phyloP scores from a whole-genome alignment of 2,888 invertebrate species.

The Uloborus plumipes region DNA sequence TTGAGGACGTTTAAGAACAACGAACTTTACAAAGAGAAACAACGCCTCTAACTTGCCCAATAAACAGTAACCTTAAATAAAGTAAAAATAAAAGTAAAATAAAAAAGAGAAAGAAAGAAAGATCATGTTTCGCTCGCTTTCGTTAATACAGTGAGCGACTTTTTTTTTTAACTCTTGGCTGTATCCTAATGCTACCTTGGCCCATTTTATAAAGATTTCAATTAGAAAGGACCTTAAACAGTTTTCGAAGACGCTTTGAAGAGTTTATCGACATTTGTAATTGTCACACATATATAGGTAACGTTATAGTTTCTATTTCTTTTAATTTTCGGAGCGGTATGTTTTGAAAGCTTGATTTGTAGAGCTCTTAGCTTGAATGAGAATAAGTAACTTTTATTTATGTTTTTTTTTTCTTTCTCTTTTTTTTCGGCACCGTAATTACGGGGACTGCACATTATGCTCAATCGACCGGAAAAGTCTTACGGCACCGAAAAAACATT shows the following conservation, averaged over 20 bases:
- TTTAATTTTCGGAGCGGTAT: constrained; percentile 2
- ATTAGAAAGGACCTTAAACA: constrained; percentile 6
- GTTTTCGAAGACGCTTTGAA: neutral
- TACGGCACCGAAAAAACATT: too few species aligned
- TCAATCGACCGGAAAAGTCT: too few species aligned
- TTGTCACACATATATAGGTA: neutral
- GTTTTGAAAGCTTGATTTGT: neutral
- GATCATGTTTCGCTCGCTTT: constrained; percentile 14
- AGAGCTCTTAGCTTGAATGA: too few species aligned
- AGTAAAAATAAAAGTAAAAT: constrained; percentile 1
- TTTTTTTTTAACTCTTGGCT: constrained; percentile 3
- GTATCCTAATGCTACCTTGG: constrained; percentile 24
- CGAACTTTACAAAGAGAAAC: constrained; percentile 28
- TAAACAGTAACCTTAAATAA: constrained; percentile 37
- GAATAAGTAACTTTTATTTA: too few species aligned
- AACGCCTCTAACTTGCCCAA: constrained; percentile 43
- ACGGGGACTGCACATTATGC: too few species aligned
- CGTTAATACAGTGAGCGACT: constrained; percentile 10
- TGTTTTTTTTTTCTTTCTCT: too few species aligned
- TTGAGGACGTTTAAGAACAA: constrained; percentile 41
- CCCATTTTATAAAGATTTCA: constrained; percentile 22
- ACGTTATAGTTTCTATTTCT: neutral
- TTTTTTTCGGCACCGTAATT: too few species aligned
- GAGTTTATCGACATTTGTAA: constrained; percentile 6
- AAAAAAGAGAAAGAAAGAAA: constrained; percentile 10